Evolutionary conservation across 2,113 vertebrate species (phyloP).

Genomic region (Eidolon helvum): DNA sequence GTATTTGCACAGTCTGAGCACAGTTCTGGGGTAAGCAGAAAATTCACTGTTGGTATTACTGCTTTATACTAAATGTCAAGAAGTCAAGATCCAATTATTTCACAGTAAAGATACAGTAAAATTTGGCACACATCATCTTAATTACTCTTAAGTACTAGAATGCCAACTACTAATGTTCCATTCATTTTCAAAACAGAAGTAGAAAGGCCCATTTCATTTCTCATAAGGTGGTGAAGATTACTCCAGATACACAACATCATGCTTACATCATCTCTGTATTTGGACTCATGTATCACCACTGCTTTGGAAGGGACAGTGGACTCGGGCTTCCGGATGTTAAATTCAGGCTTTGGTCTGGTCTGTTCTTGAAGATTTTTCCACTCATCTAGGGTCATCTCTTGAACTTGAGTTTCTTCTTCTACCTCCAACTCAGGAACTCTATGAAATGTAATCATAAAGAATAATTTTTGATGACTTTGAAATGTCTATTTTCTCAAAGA

Average conservation of each 20-base stretch:
- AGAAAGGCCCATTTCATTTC: not conserved
- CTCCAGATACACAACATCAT: conserved; percentile 57
- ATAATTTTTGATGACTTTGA: conserved; percentile 55
- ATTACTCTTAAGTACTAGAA: conserved; percentile 8
- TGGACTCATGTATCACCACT: conserved; percentile 96
- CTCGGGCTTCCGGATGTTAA: conserved; percentile 96
- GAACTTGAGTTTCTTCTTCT: conserved; percentile 85
- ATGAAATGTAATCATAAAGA: conserved; percentile 69
- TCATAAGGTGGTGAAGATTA: conserved; percentile 7
- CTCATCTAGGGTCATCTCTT: conserved; percentile 97
- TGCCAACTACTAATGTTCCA: not conserved
- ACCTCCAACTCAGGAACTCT: conserved; percentile 83
- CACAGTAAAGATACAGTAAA: not conserved
- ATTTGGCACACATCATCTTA: not conserved
- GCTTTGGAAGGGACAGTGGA: conserved; percentile 92
- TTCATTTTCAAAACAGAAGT: not conserved
- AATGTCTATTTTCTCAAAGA: conserved; percentile 31
- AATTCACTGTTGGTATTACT: not conserved
- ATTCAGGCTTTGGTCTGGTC: conserved; percentile 90
- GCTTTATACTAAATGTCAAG: not conserved
- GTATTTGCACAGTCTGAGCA: not conserved
- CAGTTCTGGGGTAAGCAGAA: not conserved
- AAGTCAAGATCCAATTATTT: not conserved
- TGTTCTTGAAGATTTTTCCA: conserved; percentile 95
- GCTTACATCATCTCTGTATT: conserved; percentile 87